Base-by-base conservation (phyloP, 1,140 invertebrate species). In the Cydia splendana region DNA sequence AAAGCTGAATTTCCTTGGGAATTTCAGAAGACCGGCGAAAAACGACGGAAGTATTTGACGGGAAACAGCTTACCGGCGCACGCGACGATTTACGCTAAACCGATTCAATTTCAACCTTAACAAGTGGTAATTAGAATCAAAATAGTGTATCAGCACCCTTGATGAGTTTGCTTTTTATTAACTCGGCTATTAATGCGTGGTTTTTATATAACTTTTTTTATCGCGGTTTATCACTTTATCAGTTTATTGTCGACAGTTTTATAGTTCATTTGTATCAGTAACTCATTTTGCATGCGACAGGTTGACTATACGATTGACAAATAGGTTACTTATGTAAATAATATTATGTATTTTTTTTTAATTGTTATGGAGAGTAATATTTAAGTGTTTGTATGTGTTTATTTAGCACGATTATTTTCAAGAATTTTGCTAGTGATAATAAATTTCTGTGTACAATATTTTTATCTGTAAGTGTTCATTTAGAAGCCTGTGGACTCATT, bases 61-160 rank as follows among this genome's bases (percentile, higher is more conserved):
- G 67, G n/a, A 62, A 71, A 45, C 67, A 18, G 38, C 9, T 42
- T 42, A 67, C 30, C 15, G 67, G 67, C 67, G 34, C 67, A 71
- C 67, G 67, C 67, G 67, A 71, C 34, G 28, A 1, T 69, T 9
- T 9, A 24, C 20, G 7, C 7, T 62, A 10, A n/a, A 24, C 57
- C 9, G 6, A 20, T 24, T 24, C 0, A 62, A 62, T 12, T 24
- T 62, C 18, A n/a, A 62, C 57, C n/a, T 24, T 24, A 62, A 62
- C 20, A 0, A 20, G 57, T 24, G 7, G 20, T 62, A 24, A 62
- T 62, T 24, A 24, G 9, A 12, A 10, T 62, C 1, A 62, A 18
- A 62, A 62, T 62, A 2, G 45, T 9, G 20, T 20, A 24, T 10
- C n/a, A n/a, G n/a, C n/a, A n/a, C n/a, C n/a, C n/a, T 62, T 10